These are phyloP conservation scores for Lithophane semibrunnea DNA, from an alignment of 2,888 invertebrate species.

Conservation along the genomic window DNA sequence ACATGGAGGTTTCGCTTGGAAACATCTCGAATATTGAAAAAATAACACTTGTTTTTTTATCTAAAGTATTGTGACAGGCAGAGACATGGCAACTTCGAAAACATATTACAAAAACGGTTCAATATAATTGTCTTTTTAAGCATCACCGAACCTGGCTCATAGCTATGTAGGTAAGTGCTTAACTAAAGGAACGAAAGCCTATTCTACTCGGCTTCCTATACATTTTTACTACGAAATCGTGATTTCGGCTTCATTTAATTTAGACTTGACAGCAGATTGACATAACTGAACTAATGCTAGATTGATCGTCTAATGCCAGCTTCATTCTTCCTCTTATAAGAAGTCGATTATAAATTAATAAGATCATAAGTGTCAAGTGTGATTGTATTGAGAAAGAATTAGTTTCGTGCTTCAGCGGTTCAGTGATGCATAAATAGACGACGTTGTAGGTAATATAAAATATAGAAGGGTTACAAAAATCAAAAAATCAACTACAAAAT, in stretches of 20 bases:
- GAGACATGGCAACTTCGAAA: conserved; percentile 33
- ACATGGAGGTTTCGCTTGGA: background rate
- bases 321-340: background rate
- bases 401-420: background rate
- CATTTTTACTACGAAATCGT: background rate
- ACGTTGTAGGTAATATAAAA: conserved; percentile 7
- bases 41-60: conserved; percentile 10
- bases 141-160: conserved; percentile 7
- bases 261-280: background rate
- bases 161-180: background rate
- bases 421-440: conserved; percentile 37
- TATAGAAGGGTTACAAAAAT: conserved; percentile 18
- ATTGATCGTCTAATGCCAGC: background rate
- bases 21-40: background rate
- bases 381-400: background rate
- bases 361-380: background rate
- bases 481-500: conserved; percentile 65
- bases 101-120: conserved; percentile 7
- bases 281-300: background rate
- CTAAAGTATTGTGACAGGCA: conserved; percentile 27
- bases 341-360: background rate
- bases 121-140: background rate
- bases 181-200: background rate
- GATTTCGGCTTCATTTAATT: background rate
- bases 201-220: background rate